phyloP scores from a whole-genome alignment of 1,140 invertebrate species.

The Sweltsa coloradensis region DNA sequence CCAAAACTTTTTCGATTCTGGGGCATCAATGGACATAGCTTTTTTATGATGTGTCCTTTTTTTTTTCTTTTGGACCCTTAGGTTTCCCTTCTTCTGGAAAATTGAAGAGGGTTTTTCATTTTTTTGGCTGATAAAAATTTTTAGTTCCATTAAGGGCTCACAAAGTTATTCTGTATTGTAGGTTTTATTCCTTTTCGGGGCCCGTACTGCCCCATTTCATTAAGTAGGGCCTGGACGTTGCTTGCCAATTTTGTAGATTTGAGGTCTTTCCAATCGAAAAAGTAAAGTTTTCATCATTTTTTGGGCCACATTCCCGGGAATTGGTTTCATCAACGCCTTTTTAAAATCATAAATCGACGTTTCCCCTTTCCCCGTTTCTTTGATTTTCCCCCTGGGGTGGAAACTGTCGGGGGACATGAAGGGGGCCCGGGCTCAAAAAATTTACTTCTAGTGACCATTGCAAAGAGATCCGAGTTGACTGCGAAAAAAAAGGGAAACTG shows the following conservation, averaged over 20 bases:
- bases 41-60: no score
- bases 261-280: neutral
- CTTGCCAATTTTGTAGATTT: neutral
- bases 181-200: no score
- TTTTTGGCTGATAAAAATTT: no score
- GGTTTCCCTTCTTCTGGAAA: no score
- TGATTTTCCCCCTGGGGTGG: slow-evolving; percentile 20
- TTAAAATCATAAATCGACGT: slow-evolving; percentile 24
- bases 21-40: no score
- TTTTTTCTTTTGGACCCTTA: no score
- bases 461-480: slow-evolving; percentile 16
- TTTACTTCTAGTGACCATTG: slow-evolving; percentile 16
- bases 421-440: slow-evolving; percentile 21
- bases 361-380: slow-evolving; percentile 18
- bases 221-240: neutral
- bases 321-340: slow-evolving; percentile 3
- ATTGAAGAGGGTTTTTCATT: no score
- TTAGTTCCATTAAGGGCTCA: no score
- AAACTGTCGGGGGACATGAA: slow-evolving; percentile 24
- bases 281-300: neutral
- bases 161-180: no score
- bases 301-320: neutral
- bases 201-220: neutral
- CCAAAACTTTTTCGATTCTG: no score
- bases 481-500: slow-evolving; percentile 9